These are phyloP conservation scores for Cylloceria caligata DNA, from an alignment of 2,888 invertebrate species.

Conservation along the genomic window DNA sequence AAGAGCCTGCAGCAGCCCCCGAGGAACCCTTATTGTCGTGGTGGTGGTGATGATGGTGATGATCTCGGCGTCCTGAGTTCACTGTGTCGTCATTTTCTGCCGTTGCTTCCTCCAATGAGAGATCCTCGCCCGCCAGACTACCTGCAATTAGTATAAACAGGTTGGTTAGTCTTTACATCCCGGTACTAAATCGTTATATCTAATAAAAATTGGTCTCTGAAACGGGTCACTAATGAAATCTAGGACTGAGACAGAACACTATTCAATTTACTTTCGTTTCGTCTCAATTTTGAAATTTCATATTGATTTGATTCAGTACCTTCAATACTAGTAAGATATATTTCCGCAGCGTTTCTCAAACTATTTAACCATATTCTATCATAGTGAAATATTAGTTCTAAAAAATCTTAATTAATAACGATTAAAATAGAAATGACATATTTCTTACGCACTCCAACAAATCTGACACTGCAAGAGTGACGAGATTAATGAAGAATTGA, in stretches of 20 bases:
- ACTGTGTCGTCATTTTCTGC: constrained; percentile 84
- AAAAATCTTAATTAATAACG: not conserved
- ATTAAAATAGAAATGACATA: not conserved
- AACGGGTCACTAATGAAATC: not conserved
- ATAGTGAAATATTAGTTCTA: not conserved
- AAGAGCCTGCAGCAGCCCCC: constrained; percentile 71
- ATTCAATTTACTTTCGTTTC: not conserved
- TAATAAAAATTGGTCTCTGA: no score
- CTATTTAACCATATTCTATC: not conserved
- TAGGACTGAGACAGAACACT: not conserved
- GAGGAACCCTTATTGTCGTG: constrained; percentile 78
- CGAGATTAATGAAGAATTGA: not conserved
- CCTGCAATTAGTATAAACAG: constrained; percentile 87
- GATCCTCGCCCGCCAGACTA: constrained; percentile 92
- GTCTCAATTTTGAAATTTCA: not conserved
- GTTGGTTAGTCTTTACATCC: not conserved
- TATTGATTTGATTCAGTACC: not conserved
- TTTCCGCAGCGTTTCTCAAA: not conserved
- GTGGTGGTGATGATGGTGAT: constrained; percentile 85
- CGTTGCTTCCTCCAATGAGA: constrained; percentile 88
- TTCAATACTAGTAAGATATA: not conserved
- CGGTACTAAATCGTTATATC: no score
- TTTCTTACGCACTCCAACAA: not conserved
- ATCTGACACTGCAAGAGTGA: not conserved
- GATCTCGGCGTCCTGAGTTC: constrained; percentile 82